These are phyloP conservation scores for Theonella swinhoei DNA, from an alignment of 37 sponge, comb jelly and placozoan genomes.

Conservation along the genomic window DNA sequence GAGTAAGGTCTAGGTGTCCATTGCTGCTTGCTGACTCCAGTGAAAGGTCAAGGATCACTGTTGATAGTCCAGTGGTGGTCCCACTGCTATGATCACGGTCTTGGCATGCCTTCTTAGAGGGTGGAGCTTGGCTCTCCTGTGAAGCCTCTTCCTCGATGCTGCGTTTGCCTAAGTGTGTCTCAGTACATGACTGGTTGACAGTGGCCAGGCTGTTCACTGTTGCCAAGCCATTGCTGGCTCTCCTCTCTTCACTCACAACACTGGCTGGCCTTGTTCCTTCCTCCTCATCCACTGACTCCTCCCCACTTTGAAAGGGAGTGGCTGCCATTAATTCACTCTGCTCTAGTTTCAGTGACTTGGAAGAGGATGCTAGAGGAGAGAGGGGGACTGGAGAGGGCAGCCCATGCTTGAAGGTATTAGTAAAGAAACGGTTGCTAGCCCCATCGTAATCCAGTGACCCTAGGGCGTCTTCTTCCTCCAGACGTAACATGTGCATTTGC, in stretches of 20 bases:
- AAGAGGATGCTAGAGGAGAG: slow-evolving; percentile 49
- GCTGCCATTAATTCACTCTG: slow-evolving; percentile 23
- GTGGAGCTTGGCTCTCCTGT: neutral
- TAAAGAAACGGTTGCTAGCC: slow-evolving; percentile 20
- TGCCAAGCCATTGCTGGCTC: neutral
- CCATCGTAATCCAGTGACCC: slow-evolving; percentile 4
- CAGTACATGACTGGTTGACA: neutral
- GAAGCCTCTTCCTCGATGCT: neutral
- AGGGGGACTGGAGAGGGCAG: slow-evolving; percentile 14
- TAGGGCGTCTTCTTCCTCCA: slow-evolving; percentile 2
- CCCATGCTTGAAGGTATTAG: slow-evolving; percentile 58
- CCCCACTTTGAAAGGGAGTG: neutral
- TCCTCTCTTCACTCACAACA: slow-evolving; percentile 8
- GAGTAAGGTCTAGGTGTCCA: slow-evolving; percentile 36
- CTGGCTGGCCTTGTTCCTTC: neutral
- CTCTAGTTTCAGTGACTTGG: slow-evolving; percentile 37
- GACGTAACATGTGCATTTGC: slow-evolving; percentile 35
- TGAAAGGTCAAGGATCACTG: slow-evolving; percentile 4
- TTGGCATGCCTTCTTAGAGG: too few relatives aligned
- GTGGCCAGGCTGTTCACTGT: neutral
- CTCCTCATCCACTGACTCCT: neutral
- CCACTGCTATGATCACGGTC: neutral
- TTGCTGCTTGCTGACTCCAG: slow-evolving; percentile 5
- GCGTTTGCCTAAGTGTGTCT: neutral
- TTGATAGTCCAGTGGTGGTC: neutral